Percentiles rank a stretch among this genome's conserved stretches.
phyloP scores from a whole-genome alignment of 2,797 vertebrate species.

The Spinibarbus caldwelli region DNA sequence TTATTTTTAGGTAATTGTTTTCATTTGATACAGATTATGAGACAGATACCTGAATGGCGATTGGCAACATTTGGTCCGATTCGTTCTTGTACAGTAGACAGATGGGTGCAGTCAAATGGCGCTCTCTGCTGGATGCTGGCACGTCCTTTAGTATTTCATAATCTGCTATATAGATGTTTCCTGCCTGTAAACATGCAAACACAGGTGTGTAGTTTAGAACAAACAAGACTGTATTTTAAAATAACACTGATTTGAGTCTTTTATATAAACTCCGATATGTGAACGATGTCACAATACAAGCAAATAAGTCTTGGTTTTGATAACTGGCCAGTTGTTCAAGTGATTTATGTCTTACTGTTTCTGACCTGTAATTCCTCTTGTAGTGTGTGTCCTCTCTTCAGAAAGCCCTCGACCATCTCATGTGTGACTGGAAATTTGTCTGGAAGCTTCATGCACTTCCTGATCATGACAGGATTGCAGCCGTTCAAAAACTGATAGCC shows the following conservation, averaged over 20 bases:
- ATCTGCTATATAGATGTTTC: constrained; percentile 92
- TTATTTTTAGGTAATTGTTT: neutral
- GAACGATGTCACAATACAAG: neutral
- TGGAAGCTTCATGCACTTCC: constrained; percentile 86
- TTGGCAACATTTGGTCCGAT: constrained; percentile 88
- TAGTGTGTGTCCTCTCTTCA: constrained; percentile 88
- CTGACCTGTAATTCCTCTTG: constrained; percentile 89
- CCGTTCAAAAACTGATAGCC: constrained; percentile 97
- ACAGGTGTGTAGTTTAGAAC: neutral
- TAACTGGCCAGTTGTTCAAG: neutral
- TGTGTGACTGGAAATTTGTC: constrained; percentile 89
- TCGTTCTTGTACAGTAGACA: constrained; percentile 92
- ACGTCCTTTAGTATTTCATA: constrained; percentile 87
- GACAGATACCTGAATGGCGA: constrained; percentile 92
- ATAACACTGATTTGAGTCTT: neutral
- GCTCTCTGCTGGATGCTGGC: constrained; percentile 84
- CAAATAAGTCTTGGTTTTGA: neutral
- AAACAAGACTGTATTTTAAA: neutral
- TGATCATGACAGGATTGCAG: constrained; percentile 92
- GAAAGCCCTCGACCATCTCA: constrained; percentile 89
- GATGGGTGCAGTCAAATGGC: constrained; percentile 86
- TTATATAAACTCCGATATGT: neutral
- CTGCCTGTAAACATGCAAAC: constrained; percentile 75
- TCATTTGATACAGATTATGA: neutral
- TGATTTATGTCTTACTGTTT: neutral